phyloP scores from a whole-genome alignment of 2,888 invertebrate genomes.

The Epistrophella euchroma region DNA sequence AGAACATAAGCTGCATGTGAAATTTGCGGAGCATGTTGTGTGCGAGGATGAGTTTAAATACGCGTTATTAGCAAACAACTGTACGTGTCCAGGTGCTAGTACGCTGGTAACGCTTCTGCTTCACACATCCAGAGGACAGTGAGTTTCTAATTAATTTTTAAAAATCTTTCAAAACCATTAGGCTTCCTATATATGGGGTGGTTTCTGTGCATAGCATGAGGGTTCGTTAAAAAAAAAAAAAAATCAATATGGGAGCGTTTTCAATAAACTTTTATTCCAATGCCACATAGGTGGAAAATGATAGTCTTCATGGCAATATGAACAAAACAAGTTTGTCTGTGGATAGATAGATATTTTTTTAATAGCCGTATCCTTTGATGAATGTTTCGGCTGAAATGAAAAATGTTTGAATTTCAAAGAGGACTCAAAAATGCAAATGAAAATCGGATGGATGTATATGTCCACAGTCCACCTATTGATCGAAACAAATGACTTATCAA shows the following conservation, averaged over 20 bases:
- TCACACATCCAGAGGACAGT: conserved; percentile 99
- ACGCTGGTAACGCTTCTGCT: conserved; percentile 97
- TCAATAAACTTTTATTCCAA: background rate
- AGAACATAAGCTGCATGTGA: conserved; percentile 99
- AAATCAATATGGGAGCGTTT: background rate
- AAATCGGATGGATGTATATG: background rate
- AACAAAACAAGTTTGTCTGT: background rate
- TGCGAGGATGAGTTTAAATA: conserved; percentile 99
- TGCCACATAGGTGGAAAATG: background rate
- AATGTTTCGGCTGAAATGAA: background rate
- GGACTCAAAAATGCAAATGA: background rate
- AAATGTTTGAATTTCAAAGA: background rate
- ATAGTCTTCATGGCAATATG: background rate
- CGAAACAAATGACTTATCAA: background rate
- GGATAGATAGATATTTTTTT: background rate
- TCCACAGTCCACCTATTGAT: too few species aligned
- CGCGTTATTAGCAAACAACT: conserved; percentile 98
- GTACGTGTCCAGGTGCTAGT: conserved; percentile 98
- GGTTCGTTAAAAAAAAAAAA: too few species aligned
- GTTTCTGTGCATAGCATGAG: background rate
- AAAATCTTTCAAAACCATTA: conserved; percentile 13
- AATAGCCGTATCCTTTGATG: background rate
- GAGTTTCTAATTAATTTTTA: conserved; percentile 84
- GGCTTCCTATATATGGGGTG: background rate
- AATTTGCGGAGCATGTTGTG: conserved; percentile 99